Percentiles rank a stretch among this genome's conserved stretches.
Evolutionary conservation across 2,113 vertebrate species (phyloP).

Genomic region (Psilopsiagon aymara): DNA sequence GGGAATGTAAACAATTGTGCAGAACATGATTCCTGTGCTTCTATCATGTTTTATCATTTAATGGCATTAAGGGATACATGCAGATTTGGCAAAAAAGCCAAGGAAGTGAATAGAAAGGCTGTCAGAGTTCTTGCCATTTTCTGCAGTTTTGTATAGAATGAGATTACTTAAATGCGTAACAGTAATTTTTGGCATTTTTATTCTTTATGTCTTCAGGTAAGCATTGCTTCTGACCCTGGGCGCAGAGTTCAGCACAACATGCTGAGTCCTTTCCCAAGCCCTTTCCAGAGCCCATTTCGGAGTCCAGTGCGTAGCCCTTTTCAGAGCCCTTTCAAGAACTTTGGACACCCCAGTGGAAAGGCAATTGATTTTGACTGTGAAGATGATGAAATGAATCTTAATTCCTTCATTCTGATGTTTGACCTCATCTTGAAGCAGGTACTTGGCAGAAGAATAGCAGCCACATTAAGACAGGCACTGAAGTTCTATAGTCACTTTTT

Average conservation of each 20-base stretch:
- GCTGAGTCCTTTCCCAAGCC: slow-evolving; percentile 95
- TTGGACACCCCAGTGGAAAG: slow-evolving; percentile 88
- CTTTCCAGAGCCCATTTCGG: slow-evolving; percentile 94
- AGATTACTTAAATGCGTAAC: background rate
- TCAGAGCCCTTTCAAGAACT: slow-evolving; percentile 91
- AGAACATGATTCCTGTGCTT: background rate
- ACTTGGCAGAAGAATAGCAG: slow-evolving; percentile 14
- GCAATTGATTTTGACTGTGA: slow-evolving; percentile 94
- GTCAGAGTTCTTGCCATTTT: background rate
- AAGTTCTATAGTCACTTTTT: background rate
- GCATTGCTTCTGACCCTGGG: slow-evolving; percentile 95
- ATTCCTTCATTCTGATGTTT: slow-evolving; percentile 99
- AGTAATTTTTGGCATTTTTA: background rate
- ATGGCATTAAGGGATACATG: background rate
- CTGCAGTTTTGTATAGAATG: background rate
- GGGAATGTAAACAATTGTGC: background rate
- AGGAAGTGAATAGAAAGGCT: background rate
- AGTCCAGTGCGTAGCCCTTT: slow-evolving; percentile 91
- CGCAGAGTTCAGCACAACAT: slow-evolving; percentile 89
- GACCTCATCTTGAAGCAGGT: slow-evolving; percentile 98
- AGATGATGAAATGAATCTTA: slow-evolving; percentile 98
- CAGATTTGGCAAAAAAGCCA: background rate
- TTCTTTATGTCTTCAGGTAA: slow-evolving; percentile 81
- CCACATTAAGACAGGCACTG: background rate
- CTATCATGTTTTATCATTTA: rapidly evolving